Percentiles rank a stretch among this genome's conserved stretches.
Evolutionary conservation across 2,113 vertebrate genomes (phyloP).

Genomic region (Ctenomys sociabilis): DNA sequence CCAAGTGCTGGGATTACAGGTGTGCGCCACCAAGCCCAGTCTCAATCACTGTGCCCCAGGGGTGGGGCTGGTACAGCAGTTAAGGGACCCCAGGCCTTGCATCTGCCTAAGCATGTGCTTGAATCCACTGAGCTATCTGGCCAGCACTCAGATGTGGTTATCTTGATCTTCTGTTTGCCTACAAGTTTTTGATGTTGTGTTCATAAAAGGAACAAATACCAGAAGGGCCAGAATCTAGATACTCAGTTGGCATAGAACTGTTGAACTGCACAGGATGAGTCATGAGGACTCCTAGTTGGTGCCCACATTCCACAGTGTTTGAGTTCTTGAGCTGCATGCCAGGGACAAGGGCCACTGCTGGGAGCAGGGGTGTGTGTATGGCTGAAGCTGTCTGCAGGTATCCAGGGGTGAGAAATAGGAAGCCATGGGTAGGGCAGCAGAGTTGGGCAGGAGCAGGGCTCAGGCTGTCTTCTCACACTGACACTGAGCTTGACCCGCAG

Average conservation of each 20-base stretch:
- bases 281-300: background rate
- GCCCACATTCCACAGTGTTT: fast-evolving
- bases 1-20: too few species aligned
- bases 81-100: too few species aligned
- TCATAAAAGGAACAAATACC: background rate
- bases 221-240: background rate
- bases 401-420: background rate
- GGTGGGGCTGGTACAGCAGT: too few species aligned
- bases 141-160: background rate
- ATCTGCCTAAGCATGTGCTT: too few species aligned
- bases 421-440: too few species aligned
- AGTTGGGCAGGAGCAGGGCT: background rate
- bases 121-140: too few species aligned
- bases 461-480: background rate
- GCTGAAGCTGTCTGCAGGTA: background rate
- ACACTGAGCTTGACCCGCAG: background rate
- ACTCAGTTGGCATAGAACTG: background rate
- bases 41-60: too few species aligned
- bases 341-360: background rate
- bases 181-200: background rate
- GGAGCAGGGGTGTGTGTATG: background rate
- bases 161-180: background rate
- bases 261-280: background rate
- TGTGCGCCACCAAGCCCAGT: too few species aligned
- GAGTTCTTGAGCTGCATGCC: background rate